phyloP scores from a whole-genome alignment of 1,140 invertebrate species.

The Diachasmimorpha longicaudata region DNA sequence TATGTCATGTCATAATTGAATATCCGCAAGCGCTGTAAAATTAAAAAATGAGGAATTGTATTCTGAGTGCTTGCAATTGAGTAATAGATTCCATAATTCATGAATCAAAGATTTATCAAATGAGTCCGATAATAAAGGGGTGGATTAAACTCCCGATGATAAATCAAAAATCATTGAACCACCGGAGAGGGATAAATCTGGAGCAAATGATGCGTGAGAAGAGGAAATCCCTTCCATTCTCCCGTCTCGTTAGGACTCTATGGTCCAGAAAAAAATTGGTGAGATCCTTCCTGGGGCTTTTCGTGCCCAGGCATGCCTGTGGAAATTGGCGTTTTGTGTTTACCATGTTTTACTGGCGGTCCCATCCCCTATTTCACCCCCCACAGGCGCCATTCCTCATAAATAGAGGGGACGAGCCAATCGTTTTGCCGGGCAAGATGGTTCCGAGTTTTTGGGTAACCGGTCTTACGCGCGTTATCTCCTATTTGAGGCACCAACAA shows the following conservation, averaged over 20 bases:
- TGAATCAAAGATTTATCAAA: too few species aligned
- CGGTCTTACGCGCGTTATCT: background rate
- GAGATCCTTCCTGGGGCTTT: background rate
- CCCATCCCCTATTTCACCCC: background rate
- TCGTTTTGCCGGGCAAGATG: conserved; percentile 8
- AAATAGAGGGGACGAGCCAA: conserved; percentile 38
- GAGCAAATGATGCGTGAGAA: conserved; percentile 3
- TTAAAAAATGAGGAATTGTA: too few species aligned
- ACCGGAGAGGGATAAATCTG: background rate
- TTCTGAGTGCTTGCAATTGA: too few species aligned
- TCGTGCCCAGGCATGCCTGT: conserved; percentile 19
- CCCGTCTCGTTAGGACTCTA: conserved; percentile 36
- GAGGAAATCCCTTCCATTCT: background rate
- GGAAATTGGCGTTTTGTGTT: conserved; percentile 37
- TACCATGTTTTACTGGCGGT: conserved; percentile 26
- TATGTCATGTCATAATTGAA: too few species aligned
- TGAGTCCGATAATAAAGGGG: background rate
- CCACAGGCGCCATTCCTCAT: conserved; percentile 37
- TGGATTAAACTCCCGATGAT: background rate
- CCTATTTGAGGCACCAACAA: background rate
- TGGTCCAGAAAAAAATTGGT: conserved; percentile 38
- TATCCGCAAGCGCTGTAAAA: too few species aligned
- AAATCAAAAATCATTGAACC: background rate
- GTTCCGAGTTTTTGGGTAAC: background rate
- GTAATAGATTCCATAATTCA: too few species aligned